These are phyloP conservation scores for Equus przewalskii DNA, from an alignment of 2,113 vertebrate species.

Conservation along the genomic window DNA sequence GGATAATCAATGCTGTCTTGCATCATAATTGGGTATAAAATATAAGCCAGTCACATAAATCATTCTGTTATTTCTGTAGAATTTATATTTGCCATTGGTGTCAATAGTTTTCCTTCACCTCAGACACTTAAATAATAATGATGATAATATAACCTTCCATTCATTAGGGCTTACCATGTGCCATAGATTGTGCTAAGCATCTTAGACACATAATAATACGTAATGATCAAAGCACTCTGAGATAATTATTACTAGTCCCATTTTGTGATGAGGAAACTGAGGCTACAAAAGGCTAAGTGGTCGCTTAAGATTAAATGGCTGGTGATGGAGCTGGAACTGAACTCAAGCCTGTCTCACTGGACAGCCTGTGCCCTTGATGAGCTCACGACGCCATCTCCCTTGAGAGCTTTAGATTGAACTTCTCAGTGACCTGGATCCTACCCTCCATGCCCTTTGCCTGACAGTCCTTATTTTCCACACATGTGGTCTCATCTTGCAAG, in stretches of 20 bases:
- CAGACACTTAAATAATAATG: neutral
- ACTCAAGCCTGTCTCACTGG: neutral
- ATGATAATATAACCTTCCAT: neutral
- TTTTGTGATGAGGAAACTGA: constrained; percentile 30
- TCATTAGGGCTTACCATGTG: neutral
- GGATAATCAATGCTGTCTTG: neutral
- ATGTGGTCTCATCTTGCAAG: neutral
- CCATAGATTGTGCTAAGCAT: neutral
- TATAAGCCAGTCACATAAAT: neutral
- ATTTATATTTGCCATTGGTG: neutral
- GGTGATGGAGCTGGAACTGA: neutral
- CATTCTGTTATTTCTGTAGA: constrained; percentile 36
- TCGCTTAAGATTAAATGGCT: constrained; percentile 20
- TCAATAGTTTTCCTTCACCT: neutral
- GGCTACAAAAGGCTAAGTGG: neutral
- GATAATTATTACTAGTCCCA: neutral
- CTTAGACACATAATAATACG: neutral
- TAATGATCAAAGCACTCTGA: neutral
- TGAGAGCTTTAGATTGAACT: neutral
- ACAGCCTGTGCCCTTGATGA: neutral
- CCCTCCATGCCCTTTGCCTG: neutral
- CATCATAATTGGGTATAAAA: neutral
- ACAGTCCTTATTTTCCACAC: neutral
- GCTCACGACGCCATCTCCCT: neutral
- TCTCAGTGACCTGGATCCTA: neutral